Evolutionary conservation across 2,797 vertebrate species (phyloP).

Genomic region (Aselliscus stoliczkanus): DNA sequence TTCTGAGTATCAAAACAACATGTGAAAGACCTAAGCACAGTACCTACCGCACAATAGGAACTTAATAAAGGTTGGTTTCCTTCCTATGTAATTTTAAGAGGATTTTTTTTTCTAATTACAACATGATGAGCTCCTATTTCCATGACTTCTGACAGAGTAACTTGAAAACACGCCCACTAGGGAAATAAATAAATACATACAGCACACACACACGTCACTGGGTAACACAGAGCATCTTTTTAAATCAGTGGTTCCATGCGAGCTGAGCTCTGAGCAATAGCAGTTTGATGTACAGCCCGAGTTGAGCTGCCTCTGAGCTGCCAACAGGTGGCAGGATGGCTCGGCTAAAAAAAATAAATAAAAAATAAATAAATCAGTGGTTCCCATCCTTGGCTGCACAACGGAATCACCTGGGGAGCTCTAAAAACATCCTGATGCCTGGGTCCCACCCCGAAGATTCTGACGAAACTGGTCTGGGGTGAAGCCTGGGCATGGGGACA

Average conservation of each 20-base stretch:
- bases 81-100: background rate
- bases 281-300: no score
- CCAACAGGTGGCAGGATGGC: no score
- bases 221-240: background rate
- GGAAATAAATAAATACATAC: background rate
- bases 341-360: no score
- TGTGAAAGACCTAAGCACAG: background rate
- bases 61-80: background rate
- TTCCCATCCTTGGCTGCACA: background rate
- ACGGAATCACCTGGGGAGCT: background rate
- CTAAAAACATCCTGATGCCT: background rate
- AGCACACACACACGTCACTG: background rate
- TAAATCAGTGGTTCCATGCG: background rate
- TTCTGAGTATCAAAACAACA: background rate
- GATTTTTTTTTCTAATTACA: background rate
- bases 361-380: background rate
- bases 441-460: background rate
- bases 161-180: background rate
- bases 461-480: background rate
- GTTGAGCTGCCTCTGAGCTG: no score
- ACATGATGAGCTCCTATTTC: background rate
- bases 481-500: background rate
- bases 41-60: background rate
- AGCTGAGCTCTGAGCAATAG: no score
- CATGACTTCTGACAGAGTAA: background rate